phyloP scores from a whole-genome alignment of 2,797 vertebrate genomes.

The Cottoperca gobio region DNA sequence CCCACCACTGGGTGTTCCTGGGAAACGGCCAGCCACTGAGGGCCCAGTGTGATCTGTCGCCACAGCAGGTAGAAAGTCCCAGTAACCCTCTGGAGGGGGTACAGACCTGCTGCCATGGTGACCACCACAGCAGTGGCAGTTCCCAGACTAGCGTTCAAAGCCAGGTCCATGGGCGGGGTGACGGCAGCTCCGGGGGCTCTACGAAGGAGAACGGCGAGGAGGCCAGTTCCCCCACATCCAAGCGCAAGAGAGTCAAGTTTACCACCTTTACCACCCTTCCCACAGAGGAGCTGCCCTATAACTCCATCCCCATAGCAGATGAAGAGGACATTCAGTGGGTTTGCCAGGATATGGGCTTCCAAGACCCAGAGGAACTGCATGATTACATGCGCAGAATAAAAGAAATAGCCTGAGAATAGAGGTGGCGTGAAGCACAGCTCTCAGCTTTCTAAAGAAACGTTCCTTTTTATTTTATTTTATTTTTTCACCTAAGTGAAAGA shows the following conservation, averaged over 20 bases:
- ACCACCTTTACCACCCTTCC: conserved; percentile 97
- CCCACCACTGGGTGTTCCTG: conserved; percentile 99
- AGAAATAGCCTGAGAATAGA: conserved; percentile 91
- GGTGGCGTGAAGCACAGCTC: conserved; percentile 38
- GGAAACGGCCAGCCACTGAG: conserved; percentile 95
- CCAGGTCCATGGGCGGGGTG: conserved; percentile 95
- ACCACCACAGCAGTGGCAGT: conserved; percentile 97
- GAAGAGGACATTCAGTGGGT: conserved; percentile 99
- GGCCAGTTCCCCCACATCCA: conserved; percentile 95
- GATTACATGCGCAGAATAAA: conserved; percentile 98
- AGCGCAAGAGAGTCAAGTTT: conserved; percentile 98
- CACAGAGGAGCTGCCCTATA: conserved; percentile 95
- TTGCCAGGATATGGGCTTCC: conserved; percentile 96
- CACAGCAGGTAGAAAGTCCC: conserved; percentile 89
- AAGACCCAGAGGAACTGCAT: conserved; percentile 94
- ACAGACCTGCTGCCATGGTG: conserved; percentile 94
- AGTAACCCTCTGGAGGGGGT: conserved; percentile 90
- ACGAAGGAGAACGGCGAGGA: conserved; percentile 94
- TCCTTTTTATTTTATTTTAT: conserved; percentile 85
- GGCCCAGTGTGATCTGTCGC: conserved; percentile 92
- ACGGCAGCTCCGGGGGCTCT: conserved; percentile 94
- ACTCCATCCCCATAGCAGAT: conserved; percentile 95
- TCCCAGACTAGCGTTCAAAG: conserved; percentile 98
- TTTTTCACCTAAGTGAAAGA: conserved; percentile 83
- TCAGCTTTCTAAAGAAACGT: conserved; percentile 77